Conservation (phyloP, 2,113 vertebrate genomes). For the Empidonax alnorum region DNA sequence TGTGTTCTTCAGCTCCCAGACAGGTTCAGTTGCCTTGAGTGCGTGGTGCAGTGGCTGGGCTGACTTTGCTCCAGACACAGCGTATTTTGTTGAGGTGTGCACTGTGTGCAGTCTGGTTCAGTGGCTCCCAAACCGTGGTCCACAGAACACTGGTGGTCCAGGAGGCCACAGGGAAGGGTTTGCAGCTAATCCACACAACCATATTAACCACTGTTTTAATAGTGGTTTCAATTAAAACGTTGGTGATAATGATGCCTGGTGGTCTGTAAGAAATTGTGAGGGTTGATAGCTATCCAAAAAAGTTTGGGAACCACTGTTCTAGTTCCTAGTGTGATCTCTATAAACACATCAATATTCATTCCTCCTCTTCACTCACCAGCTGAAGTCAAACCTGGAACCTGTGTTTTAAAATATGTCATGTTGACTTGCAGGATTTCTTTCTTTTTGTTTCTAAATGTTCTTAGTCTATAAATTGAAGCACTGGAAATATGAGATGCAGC, state of each 20-base stretch:
- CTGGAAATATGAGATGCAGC: not conserved
- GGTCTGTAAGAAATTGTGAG: constrained; percentile 38
- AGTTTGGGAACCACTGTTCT: not conserved
- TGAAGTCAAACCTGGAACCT: not conserved
- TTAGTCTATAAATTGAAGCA: not conserved
- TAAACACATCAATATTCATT: not conserved
- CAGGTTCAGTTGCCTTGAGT: not conserved
- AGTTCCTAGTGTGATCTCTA: not conserved
- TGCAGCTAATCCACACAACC: constrained; percentile 18
- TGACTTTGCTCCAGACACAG: not conserved
- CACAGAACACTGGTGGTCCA: constrained; percentile 46
- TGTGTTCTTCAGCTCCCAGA: not conserved
- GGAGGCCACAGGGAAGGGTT: constrained; percentile 27
- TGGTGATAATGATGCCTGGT: constrained; percentile 50
- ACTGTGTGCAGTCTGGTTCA: constrained; percentile 44
- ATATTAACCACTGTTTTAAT: constrained; percentile 41
- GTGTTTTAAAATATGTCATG: not conserved
- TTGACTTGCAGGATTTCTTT: not conserved
- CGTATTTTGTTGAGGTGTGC: not conserved
- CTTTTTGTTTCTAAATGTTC: not conserved
- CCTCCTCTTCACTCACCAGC: not conserved
- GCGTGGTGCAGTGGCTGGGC: not conserved
- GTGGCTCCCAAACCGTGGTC: not conserved
- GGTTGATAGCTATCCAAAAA: constrained; percentile 38
- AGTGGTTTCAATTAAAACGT: constrained; percentile 63